Conservation (phyloP, 1,140 invertebrate species). For the Fopius arisanus region DNA sequence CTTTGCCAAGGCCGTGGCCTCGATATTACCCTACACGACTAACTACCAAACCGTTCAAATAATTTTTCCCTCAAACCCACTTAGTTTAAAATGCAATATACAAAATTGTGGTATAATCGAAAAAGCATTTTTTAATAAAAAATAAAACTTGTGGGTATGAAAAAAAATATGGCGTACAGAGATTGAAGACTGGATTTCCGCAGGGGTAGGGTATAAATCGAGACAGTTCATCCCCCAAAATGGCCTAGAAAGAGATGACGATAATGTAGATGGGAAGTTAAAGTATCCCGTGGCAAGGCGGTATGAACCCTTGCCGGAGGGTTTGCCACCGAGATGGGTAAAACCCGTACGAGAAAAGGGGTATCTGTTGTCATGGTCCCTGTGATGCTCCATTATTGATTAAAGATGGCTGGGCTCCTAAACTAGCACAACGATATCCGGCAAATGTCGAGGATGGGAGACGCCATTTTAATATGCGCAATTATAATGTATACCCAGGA, state of each 20-base stretch:
- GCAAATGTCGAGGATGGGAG: constrained; percentile 37
- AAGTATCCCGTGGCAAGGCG: constrained; percentile 24
- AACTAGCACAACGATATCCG: constrained; percentile 7
- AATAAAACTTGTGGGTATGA: too few relatives aligned
- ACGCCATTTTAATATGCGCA: constrained; percentile 65
- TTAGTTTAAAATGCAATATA: too few relatives aligned
- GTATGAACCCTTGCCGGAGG: constrained; percentile 52
- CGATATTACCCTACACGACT: neutral
- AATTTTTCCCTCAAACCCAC: neutral
- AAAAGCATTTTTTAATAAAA: too few relatives aligned
- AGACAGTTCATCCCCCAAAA: neutral
- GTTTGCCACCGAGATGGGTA: constrained; percentile 40
- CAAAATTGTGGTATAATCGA: too few relatives aligned
- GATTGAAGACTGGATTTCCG: too few relatives aligned
- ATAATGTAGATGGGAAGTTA: neutral
- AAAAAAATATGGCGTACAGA: too few relatives aligned
- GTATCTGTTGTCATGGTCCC: constrained; percentile 66
- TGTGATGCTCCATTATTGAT: constrained; percentile 65
- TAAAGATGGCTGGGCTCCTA: constrained; percentile 58
- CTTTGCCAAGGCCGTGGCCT: constrained; percentile 10
- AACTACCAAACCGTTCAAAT: neutral
- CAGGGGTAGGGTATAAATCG: too few relatives aligned
- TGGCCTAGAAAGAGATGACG: constrained; percentile 14
- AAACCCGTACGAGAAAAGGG: constrained; percentile 52
- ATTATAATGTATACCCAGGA: constrained; percentile 60